phyloP scores from a whole-genome alignment of 2,888 invertebrate genomes.

The Heliconius aoede region DNA sequence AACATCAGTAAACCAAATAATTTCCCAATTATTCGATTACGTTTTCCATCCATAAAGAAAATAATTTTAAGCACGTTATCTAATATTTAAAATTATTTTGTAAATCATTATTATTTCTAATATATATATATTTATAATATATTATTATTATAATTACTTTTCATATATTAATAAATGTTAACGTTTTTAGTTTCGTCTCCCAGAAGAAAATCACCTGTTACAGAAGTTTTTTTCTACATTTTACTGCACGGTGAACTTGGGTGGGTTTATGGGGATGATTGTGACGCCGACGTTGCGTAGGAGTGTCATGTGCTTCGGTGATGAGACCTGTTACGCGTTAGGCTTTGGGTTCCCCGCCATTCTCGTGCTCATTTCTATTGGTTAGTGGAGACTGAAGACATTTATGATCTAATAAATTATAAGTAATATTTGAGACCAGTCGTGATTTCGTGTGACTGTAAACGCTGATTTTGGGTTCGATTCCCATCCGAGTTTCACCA shows the following conservation, averaged over 20 bases:
- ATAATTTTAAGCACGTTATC: too few species aligned
- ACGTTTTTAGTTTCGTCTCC: slow-evolving; percentile 83
- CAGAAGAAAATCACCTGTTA: slow-evolving; percentile 86
- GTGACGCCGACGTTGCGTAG: slow-evolving; percentile 89
- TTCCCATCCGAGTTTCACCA: too few species aligned
- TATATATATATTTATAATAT: too few species aligned
- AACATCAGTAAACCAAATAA: not conserved
- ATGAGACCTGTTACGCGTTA: slow-evolving; percentile 87
- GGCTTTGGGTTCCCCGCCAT: slow-evolving; percentile 91
- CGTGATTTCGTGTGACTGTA: too few species aligned
- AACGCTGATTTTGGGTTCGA: too few species aligned
- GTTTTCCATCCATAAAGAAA: too few species aligned
- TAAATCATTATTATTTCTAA: too few species aligned
- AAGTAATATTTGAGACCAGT: too few species aligned
- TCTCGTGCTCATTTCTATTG: slow-evolving; percentile 87
- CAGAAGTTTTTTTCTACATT: slow-evolving; percentile 91
- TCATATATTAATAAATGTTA: not conserved
- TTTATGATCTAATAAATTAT: too few species aligned
- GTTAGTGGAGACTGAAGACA: slow-evolving; percentile 63
- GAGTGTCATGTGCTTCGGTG: slow-evolving; percentile 86
- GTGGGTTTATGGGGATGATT: slow-evolving; percentile 86
- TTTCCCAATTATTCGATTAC: not conserved
- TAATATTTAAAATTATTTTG: too few species aligned
- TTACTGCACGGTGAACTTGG: slow-evolving; percentile 91
- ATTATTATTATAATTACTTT: not conserved